Conservation (phyloP, 1,140 invertebrate species). For the Plodia interpunctella region DNA sequence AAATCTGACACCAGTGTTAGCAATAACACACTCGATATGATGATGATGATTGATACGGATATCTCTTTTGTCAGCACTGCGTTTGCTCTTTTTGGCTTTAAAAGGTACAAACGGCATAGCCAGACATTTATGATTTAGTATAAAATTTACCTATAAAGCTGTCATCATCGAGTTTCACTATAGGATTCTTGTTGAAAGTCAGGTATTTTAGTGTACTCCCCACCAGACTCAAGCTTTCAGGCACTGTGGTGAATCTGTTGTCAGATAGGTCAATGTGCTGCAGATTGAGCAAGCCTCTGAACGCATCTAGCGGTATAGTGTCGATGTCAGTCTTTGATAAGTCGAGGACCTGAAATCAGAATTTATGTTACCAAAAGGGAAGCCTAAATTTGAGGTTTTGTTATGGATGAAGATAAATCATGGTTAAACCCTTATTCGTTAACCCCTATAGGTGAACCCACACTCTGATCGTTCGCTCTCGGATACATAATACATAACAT, state of each 20-base stretch:
- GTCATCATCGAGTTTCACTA: constrained; percentile 75
- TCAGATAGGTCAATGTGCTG: constrained; percentile 77
- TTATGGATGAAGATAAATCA: too few species aligned
- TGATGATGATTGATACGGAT: too few species aligned
- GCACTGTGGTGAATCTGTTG: constrained; percentile 78
- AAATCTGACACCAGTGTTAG: too few species aligned
- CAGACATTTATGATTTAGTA: too few species aligned
- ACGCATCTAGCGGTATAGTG: constrained; percentile 66
- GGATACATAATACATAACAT: too few species aligned
- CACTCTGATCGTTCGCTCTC: too few species aligned
- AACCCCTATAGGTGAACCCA: too few species aligned
- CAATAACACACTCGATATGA: too few species aligned
- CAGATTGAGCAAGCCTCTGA: constrained; percentile 67
- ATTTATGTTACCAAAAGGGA: background rate
- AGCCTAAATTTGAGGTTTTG: background rate
- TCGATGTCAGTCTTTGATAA: constrained; percentile 78
- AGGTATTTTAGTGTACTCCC: constrained; percentile 74
- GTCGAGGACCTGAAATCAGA: constrained; percentile 75
- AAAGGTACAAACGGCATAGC: too few species aligned
- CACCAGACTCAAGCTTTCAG: constrained; percentile 72
- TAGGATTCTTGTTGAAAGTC: constrained; percentile 78
- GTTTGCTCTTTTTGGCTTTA: too few species aligned
- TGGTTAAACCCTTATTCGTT: too few species aligned
- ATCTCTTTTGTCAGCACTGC: too few species aligned
- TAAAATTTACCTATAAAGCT: constrained; percentile 75